phyloP scores from a whole-genome alignment of 2,888 invertebrate species.

The Chirona hameri region DNA sequence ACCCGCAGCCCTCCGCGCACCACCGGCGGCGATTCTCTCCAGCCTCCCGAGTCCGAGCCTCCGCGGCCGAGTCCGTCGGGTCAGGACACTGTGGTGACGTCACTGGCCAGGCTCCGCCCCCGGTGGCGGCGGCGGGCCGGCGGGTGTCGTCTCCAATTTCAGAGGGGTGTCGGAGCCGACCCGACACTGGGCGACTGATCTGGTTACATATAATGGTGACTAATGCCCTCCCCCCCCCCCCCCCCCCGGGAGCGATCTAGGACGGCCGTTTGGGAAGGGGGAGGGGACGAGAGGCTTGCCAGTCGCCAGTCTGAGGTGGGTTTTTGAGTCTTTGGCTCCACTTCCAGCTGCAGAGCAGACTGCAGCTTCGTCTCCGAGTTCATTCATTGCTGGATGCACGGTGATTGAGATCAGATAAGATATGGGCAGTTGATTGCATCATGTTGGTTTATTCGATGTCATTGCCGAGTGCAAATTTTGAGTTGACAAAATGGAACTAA shows the following conservation, averaged over 20 bases:
- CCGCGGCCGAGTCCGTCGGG: not conserved
- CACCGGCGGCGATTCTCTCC: not conserved
- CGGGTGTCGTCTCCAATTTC: not conserved
- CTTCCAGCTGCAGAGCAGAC: no score
- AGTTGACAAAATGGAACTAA: no score
- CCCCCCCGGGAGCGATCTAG: not conserved
- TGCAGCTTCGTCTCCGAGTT: no score
- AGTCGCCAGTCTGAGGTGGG: not conserved
- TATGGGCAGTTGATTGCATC: no score
- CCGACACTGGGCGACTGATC: not conserved
- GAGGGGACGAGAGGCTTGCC: not conserved
- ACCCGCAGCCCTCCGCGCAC: not conserved
- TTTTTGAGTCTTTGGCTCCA: not conserved
- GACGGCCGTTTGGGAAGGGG: not conserved
- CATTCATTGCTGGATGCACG: no score
- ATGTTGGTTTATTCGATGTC: no score
- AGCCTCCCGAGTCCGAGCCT: not conserved
- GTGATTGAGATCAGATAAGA: no score
- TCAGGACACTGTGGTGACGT: not conserved
- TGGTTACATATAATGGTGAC: conserved; percentile 4
- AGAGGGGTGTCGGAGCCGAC: not conserved
- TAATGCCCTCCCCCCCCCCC: not conserved
- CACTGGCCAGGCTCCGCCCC: not conserved
- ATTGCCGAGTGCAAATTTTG: no score
- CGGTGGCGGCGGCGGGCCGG: not conserved